Percentiles rank a stretch among this genome's conserved stretches.
Conservation (phyloP, 2,113 vertebrate genomes). For the Sinocyclocheilus rhinocerous region DNA sequence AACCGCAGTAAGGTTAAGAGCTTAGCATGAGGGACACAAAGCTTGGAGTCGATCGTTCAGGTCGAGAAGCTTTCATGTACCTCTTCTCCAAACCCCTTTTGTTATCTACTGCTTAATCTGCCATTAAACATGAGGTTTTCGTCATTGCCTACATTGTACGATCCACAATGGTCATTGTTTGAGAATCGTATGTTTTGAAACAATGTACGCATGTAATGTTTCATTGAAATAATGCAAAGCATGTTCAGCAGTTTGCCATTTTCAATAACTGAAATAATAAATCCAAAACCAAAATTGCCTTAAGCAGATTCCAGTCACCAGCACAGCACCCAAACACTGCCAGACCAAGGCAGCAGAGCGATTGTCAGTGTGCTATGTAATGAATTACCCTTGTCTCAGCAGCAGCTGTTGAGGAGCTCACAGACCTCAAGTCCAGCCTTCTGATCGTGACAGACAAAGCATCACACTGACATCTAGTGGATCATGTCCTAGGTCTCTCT, state of each 20-base stretch:
- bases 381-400: slow-evolving; percentile 56
- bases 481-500: not conserved
- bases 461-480: slow-evolving; percentile 73
- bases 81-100: not conserved
- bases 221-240: not conserved
- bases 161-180: not conserved
- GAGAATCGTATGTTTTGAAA: not conserved
- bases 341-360: slow-evolving; percentile 27
- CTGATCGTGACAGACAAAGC: slow-evolving; percentile 42
- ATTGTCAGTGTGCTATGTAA: slow-evolving; percentile 48
- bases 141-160: not conserved
- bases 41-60: not conserved
- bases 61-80: not conserved
- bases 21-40: not conserved
- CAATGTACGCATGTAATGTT: not conserved
- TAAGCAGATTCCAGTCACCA: slow-evolving; percentile 25
- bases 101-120: not conserved
- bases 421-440: slow-evolving; percentile 17
- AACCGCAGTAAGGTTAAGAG: not conserved
- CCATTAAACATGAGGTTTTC: not conserved
- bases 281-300: slow-evolving; percentile 14
- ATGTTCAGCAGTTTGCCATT: slow-evolving; percentile 7
- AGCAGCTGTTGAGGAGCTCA: slow-evolving; percentile 60
- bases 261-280: slow-evolving; percentile 15
- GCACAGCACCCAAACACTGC: slow-evolving; percentile 7